Percentiles rank a stretch among this genome's conserved stretches.
phyloP scores from a whole-genome alignment of 2,113 vertebrate species.

The Syrrhaptes paradoxus region DNA sequence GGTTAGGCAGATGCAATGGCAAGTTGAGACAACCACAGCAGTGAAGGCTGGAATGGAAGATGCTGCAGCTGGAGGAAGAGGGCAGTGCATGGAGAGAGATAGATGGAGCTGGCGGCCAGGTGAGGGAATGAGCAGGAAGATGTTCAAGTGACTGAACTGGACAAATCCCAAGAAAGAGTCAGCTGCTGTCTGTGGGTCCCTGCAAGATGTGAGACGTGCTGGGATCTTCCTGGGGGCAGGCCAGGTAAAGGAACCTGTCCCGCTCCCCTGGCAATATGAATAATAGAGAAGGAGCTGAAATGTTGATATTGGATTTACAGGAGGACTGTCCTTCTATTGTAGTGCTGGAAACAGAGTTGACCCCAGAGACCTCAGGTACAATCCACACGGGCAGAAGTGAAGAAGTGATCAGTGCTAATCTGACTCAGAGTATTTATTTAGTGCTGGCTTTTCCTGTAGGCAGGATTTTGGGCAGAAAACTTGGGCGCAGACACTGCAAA shows the following conservation, averaged over 20 bases:
- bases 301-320: not conserved
- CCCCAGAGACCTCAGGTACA: not conserved
- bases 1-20: slow-evolving; percentile 66
- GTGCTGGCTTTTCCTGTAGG: not conserved
- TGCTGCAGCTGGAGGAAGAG: slow-evolving; percentile 55
- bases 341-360: not conserved
- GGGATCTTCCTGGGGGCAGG: not conserved
- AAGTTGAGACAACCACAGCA: slow-evolving; percentile 62
- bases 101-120: not conserved
- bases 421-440: not conserved
- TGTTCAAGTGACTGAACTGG: not conserved
- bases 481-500: not conserved
- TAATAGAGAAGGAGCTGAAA: not conserved
- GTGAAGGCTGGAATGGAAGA: slow-evolving; percentile 46
- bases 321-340: not conserved
- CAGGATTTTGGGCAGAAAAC: not conserved
- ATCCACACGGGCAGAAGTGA: not conserved
- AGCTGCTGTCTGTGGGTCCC: not conserved
- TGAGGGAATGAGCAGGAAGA: slow-evolving; percentile 3
- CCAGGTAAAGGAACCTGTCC: not conserved
- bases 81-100: slow-evolving; percentile 41
- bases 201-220: not conserved
- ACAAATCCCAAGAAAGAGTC: not conserved
- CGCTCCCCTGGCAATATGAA: not conserved
- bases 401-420: not conserved